Evolutionary conservation across 2,797 vertebrate genomes (phyloP).

Genomic region (Pipistrellus kuhlii): DNA sequence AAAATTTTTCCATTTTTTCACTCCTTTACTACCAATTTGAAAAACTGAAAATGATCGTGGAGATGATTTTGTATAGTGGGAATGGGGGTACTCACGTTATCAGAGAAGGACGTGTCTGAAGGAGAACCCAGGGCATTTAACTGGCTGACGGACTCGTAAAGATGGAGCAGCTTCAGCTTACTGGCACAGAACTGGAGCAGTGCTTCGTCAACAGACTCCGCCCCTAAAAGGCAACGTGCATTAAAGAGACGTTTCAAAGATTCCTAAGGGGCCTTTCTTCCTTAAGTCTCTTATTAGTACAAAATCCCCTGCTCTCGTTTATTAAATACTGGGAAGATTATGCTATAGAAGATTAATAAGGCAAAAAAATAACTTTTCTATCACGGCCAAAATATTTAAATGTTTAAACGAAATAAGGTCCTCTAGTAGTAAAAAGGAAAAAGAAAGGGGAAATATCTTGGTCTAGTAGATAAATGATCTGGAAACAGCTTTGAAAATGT

Average conservation of each 20-base stretch:
- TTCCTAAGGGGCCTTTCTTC: not conserved
- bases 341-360: not conserved
- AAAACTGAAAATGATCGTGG: not conserved
- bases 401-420: constrained; percentile 6
- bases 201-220: constrained; percentile 92
- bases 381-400: not conserved
- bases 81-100: constrained; percentile 87
- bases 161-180: constrained; percentile 93
- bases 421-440: not conserved
- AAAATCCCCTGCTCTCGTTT: not conserved
- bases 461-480: not conserved
- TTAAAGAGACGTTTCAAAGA: constrained; percentile 25
- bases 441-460: not conserved
- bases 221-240: constrained; percentile 86
- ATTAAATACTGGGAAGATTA: not conserved
- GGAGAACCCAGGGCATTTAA: constrained; percentile 87
- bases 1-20: not conserved
- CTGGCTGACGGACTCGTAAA: constrained; percentile 92
- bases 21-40: not conserved
- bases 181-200: constrained; percentile 93
- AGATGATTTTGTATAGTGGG: not conserved
- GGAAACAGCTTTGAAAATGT: not conserved
- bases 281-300: not conserved
- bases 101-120: constrained; percentile 78
- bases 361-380: constrained; percentile 20